Evolutionary conservation across 2,888 invertebrate genomes (phyloP), one percentile per base, ranked within the genome.

Genomic region (Chelonus formosanus): DNA sequence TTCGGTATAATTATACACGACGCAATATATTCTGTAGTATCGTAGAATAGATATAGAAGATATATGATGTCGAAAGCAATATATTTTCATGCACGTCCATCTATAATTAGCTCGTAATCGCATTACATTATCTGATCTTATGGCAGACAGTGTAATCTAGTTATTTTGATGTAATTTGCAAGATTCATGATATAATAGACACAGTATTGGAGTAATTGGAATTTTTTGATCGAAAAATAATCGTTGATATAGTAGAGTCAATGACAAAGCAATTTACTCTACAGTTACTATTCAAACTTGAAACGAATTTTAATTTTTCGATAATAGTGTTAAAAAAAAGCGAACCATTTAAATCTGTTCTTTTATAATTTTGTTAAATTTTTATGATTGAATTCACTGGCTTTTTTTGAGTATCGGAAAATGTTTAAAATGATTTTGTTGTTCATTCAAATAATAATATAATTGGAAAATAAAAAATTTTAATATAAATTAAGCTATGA

Each of bases 251-350:
- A 3, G 6, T 36, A 59, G 20, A 36, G 54, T 48, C 5, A 52
- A 31, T 47, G 8, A 43, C 32, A 32, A 5, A 48, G 44, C 56
- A 50, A 65, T 65, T 65, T 50, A 53, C 20, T 34, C n/a, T 36
- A 45, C 35, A n/a, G 32, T 52, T 2, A 10, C 44, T 44, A 34
- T 3, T 54, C 35, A 43, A 35, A 56, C 65, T 60, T 2, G 6
- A 34, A 35, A 35, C 55, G 43, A 65, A 61, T 65, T 65, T 65
- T 60, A 61, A 65, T 65, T 65, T 35, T 34, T 60, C 60, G 65
- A 65, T 65, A 65, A 65, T 65, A 58, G 48, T 40, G 8, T 45
- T 34, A 35, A 36, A 45, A 48, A 48, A 57, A 48, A 44, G 36
- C 6, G n/a, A 31, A 8, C 57, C n/a, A 10, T 40, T 5, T n/a